Percentiles rank a stretch among this genome's conserved stretches.
Evolutionary conservation across 53 echinoderm and acorn worm species (phyloP).

Genomic region (Arbacia lixula): DNA sequence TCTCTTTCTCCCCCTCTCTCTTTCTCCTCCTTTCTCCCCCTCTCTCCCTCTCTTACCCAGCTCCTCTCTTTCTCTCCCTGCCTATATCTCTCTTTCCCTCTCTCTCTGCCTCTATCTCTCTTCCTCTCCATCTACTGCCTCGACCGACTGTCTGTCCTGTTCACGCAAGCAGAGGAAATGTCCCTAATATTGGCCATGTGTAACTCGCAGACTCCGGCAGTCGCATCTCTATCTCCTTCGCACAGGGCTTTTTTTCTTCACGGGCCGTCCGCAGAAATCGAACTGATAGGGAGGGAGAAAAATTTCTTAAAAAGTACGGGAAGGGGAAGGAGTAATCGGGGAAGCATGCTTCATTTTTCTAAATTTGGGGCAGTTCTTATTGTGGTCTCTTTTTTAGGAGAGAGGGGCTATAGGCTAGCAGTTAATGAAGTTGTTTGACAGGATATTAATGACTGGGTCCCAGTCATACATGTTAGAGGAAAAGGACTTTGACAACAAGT

Average conservation of each 20-base stretch:
- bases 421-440: slow-evolving; percentile 41
- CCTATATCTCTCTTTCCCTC: slow-evolving; percentile 14
- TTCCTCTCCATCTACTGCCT: neutral
- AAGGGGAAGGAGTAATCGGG: slow-evolving; percentile 15
- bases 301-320: neutral
- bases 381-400: neutral
- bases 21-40: slow-evolving; percentile 7
- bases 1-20: neutral
- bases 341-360: slow-evolving; percentile 42
- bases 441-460: slow-evolving; percentile 41
- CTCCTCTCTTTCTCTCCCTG: slow-evolving; percentile 1
- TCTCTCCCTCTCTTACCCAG: neutral
- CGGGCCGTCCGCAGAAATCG: neutral
- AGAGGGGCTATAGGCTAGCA: neutral
- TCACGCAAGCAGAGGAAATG: slow-evolving; percentile 16
- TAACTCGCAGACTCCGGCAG: no score
- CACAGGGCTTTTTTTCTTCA: neutral
- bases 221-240: slow-evolving; percentile 1
- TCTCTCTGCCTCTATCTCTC: neutral
- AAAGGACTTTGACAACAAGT: no score
- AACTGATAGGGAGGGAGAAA: neutral
- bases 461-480: slow-evolving; percentile 17
- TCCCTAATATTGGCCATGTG: slow-evolving; percentile 37
- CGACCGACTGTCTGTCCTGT: slow-evolving; percentile 8
- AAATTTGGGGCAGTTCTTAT: slow-evolving; percentile 36